Evolutionary conservation across 1,140 invertebrate genomes (phyloP), one percentile per base, ranked within the genome.

Genomic region (Phortica variegata): DNA sequence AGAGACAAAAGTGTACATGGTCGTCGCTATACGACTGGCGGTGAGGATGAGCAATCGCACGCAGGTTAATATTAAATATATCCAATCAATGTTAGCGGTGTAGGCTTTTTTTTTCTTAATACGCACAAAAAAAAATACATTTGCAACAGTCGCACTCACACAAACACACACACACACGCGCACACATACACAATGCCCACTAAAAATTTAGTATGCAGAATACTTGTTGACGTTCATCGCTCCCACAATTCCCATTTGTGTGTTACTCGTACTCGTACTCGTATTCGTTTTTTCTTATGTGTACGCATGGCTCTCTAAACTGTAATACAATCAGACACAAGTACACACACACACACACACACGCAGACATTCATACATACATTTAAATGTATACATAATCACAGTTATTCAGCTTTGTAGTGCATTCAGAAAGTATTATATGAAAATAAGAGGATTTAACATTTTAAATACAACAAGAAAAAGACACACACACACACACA

Each of bases 41-140:
- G 85, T 54, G 88, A 88, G 63, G 85, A 86, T 51, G 86, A 88
- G 61, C 83, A 84, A 40, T 81, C 79, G 18, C 84, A 86, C 79
- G 86, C 85, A 73, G 86, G 86, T 87, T 79, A 76, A 60, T 72
- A 49, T 44, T 47, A 36, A 38, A 5, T 19, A 20, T 40, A 13
- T 41, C 5, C 5, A 40, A 13, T 13, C 16, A 17, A 23, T 16
- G 5, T 39, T 39, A 18, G 37, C 9, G 19, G 7, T 12, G 12
- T 6, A 29, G 26, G 26, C 26, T 29, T 29, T 34, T 34, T 34
- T 34, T 13, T 8, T 34, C 32, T 34, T 34, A 34, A 12, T 12
- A 7, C 32, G 13, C 32, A 29, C 6, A 34, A 34, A 34, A 34
- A 34, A 34, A 34, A 26, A 26, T 26, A 26, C 5, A 26, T 26